Evolutionary conservation across 2,888 invertebrate species (phyloP), one percentile per base, ranked within the genome.

Genomic region (Timandra comae): DNA sequence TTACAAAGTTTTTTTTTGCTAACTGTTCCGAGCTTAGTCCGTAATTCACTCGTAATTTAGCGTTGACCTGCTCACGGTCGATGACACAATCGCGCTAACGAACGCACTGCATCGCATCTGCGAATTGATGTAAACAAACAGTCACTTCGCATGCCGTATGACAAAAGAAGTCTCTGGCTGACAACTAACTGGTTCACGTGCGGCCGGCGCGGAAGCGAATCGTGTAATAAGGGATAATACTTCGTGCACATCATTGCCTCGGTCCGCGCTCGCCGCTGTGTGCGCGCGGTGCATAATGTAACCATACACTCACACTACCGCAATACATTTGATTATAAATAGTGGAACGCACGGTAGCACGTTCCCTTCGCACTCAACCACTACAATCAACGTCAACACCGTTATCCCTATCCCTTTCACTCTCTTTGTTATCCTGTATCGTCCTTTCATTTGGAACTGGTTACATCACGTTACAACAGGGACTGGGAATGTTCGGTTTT

Each of bases 321-420:
- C 57, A 55, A 53, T 56, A 64, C 69, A 78, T 82, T 82, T 78
- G 76, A 84, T 82, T 82, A 84, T 80, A 84, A 84, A 84, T 81
- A 82, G 82, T 81, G 67, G 74, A 82, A 79, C 82, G 79, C 82
- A 82, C 85, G 74, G 85, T 82, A 84, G 84, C 84, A 79, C 77
- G 81, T 75, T 82, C 80, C 81, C 80, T 84, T 84, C 77, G 77
- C 73, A 78, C 77, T 80, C 69, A 52, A 74, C 75, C 67, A 71
- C 77, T 67, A 76, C 76, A 75, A 78, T 75, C 75, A 78, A 65
- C 77, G 65, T 73, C 65, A 66, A 73, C 63, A 69, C 68, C 55
- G 58, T 44, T 62, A 46, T 42, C 43, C 46, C 62, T 45, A 30
- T 74, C 82, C 60, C 61, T 55, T 51, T 79, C 67, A 7, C 53